Base-by-base conservation (phyloP, 2,113 vertebrate genomes). In the Eira barbara region DNA sequence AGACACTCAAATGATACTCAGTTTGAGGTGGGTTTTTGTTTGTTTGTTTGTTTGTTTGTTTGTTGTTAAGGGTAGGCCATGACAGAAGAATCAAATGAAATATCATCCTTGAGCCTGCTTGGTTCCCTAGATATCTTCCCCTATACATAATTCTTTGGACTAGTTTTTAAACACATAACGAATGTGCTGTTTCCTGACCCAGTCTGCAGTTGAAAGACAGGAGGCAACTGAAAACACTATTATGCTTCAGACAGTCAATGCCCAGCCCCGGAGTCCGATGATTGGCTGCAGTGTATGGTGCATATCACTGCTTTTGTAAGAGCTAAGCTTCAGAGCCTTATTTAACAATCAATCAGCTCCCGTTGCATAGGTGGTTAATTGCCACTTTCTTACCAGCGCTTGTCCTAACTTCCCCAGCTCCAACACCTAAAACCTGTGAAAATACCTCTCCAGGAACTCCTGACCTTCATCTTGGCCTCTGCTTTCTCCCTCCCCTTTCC, bases 351-450 rank as follows among this genome's bases (percentile, higher is more conserved):
- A 84, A 31, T 98, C 94, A 96, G 85, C 91, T 92, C 65, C 52
- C 0, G 1, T 65, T 87, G 59, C 89, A 20, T 14, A 11, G 61
- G 81, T 89, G 84, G 52, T 95, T 97, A 87, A 93, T 97, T 93
- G 95, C 82, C 92, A 90, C 74, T 69, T 86, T 96, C 89, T 95
- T 76, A 82, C 83, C 52, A 23, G 63, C 15, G 65, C 57, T 87
- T 92, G 61, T 74, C 91, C 94, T 79, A 59, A 55, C 85, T 91
- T 91, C 67, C 82, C 82, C 52, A 86, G 78, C n/a, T 83, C 76
- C 69, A 57, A 23, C 88, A 94, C 92, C 96, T 97, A 91, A 93
- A 67, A 91, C 96, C 82, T 97, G 94, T 94, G 93, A 97, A 95
- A 93, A 97, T 14, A 8, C 39, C 73, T 86, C 88, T 78, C 91